Evolutionary conservation across 2,888 invertebrate species (phyloP), one percentile per base, ranked within the genome.

Genomic region (Habrosyne pyritoides): DNA sequence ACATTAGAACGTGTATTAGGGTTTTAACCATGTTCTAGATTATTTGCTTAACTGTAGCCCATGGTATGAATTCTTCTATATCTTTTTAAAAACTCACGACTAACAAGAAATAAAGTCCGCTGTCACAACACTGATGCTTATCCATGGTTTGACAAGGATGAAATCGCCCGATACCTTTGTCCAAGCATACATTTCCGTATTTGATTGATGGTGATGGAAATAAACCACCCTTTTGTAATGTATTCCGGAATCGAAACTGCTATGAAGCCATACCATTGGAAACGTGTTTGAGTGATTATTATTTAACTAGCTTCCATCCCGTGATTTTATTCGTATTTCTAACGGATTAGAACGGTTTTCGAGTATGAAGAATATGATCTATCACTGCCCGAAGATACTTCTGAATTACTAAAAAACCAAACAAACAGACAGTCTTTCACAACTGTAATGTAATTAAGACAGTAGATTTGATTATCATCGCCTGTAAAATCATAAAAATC

Each of bases 141-240:
- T 59, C 63, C 67, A 57, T 61, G 59, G 61, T 67, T 63, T 66
- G 67, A 70, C 68, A 63, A 62, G 64, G 71, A 71, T 72, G 69
- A 70, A 73, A 76, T 73, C 73, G 68, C 69, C 71, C 71, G 70
- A 71, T 70, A 67, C 66, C 66, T 66, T 66, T 63, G 58, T 63
- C 62, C 56, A 53, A 60, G 55, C 55, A 61, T 61, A 60, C 61
- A 28, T 60, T 60, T 49, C 28, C 63, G 60, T 57, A 58, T 61
- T 70, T 78, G 81, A 82, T 81, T 78, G 81, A 83, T 81, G 75
- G 63, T 64, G 69, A 64, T 69, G 63, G 10, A 59, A 52, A 30
- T 47, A 36, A 36, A 36, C 14, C 18, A 42, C 6, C 42, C 42
- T 42, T 42, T 36, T 10, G 56, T 60, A 42, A 42, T 42, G 8